phyloP scores from a whole-genome alignment of 2,888 invertebrate species.

The Synergus japonicus region DNA sequence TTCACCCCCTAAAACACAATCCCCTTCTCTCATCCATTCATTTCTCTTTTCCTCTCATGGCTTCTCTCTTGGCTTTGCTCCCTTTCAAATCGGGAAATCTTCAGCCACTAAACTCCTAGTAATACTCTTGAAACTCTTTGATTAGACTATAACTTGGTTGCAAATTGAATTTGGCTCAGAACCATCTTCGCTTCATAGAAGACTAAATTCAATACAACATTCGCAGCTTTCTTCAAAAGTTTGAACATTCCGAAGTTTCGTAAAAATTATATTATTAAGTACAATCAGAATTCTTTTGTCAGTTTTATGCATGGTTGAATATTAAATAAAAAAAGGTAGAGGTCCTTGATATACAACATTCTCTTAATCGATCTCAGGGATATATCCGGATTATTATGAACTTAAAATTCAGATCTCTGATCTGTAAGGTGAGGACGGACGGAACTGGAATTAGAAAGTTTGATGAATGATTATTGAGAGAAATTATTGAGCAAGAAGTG shows the following conservation, averaged over 20 bases:
- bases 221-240: not conserved
- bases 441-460: conserved; percentile 19
- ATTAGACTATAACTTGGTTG: not conserved
- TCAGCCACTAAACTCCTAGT: not conserved
- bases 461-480: conserved; percentile 24
- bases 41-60: conserved; percentile 18
- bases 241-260: not conserved
- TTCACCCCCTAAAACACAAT: conserved; percentile 36
- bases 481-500: conserved; percentile 15
- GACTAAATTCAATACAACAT: not conserved
- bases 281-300: not conserved
- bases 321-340: conserved; percentile 16
- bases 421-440: conserved; percentile 10
- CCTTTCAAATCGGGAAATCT: conserved; percentile 8
- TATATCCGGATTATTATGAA: not conserved
- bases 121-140: conserved; percentile 3
- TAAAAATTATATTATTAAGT: not conserved
- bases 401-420: conserved; percentile 22
- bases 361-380: conserved; percentile 10
- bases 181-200: not conserved
- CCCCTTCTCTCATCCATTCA: conserved; percentile 21
- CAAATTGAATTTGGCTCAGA: not conserved
- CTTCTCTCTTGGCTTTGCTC: conserved; percentile 20
- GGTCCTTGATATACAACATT: conserved; percentile 17
- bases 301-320: not conserved